These are phyloP conservation scores for Chrysocyon brachyurus DNA, from an alignment of 2,797 vertebrate genomes.

Conservation along the genomic window DNA sequence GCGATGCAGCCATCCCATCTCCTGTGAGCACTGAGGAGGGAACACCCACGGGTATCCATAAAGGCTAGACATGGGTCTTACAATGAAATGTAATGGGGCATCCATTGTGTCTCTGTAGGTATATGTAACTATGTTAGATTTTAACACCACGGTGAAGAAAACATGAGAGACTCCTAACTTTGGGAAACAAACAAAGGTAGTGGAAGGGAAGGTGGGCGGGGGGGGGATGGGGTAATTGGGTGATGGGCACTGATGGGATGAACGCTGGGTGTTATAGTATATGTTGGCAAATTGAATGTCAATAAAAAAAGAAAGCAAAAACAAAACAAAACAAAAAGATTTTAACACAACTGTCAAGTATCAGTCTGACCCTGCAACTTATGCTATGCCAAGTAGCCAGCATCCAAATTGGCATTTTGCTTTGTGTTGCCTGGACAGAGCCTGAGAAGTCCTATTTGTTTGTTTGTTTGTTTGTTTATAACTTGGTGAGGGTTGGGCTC, in stretches of 20 bases:
- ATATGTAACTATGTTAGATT: not conserved
- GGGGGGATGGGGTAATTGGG: no score
- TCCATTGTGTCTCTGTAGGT: not conserved
- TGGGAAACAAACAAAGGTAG: no score
- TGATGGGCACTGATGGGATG: no score
- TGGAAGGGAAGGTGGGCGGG: no score
- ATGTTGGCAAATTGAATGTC: no score
- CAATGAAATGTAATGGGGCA: not conserved
- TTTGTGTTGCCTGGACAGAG: not conserved
- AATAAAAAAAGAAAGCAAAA: no score
- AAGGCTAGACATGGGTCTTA: not conserved
- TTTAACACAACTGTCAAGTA: not conserved
- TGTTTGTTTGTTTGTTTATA: not conserved
- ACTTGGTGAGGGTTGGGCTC: not conserved
- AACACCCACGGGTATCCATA: accelerated
- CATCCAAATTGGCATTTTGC: not conserved
- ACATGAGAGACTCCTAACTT: no score
- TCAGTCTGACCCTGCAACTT: not conserved
- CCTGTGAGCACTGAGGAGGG: not conserved
- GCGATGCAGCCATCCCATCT: not conserved
- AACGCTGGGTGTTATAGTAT: no score
- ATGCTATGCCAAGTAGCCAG: not conserved
- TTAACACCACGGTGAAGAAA: not conserved
- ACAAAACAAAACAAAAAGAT: not conserved
- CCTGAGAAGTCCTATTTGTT: not conserved